Evolutionary conservation across 92 coral and sea anemone genomes (phyloP), one percentile per base, ranked within the genome.

Genomic region (Porites divaricata): DNA sequence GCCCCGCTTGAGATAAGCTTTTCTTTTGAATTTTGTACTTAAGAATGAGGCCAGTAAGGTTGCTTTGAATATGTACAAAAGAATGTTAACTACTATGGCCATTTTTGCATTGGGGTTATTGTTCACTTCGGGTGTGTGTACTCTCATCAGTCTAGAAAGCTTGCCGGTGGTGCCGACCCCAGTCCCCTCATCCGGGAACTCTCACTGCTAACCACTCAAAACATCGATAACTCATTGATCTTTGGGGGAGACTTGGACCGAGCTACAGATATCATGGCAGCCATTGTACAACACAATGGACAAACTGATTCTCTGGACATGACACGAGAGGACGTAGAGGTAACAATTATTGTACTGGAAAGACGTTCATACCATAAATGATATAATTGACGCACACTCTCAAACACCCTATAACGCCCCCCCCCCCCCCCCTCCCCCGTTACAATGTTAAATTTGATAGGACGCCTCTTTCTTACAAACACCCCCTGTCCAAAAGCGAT

Each of bases 191-290:
- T 97, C 87, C 96, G 95, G 51, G 96, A 91, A 65, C 86, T 97
- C 67, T 88, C 98, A 9, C 90, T 88, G 66, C 90, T 97, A 66
- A 97, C 99, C 5, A 97, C 99, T 64, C 98, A 95, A 79, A 97
- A 97, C 20, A 90, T 97, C 17, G 99, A 97, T 70, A 97, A 97
- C 69, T 97, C 99, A 15, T 76, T 97, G 89, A 97, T 97, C 57
- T 97, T 97, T 81, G 99, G 99, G 51, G 99, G 99, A 54, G 98
- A 97, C 75, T 90, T 97, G 73, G 76, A 89, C 78, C 95, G 95
- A 78, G 93, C 98, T 50, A 88, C 95, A 1, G 98, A 97, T 13
- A 92, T 95, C 28, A 91, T 97, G 95, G 87, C 98, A 51, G 92
- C 99, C 19, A 78, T 97, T 58, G 98, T 97, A 6, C 99, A 97